Percentiles rank a stretch among this genome's conserved stretches.
Evolutionary conservation across 2,113 vertebrate genomes (phyloP).

Genomic region (Microcebus tavaratra): DNA sequence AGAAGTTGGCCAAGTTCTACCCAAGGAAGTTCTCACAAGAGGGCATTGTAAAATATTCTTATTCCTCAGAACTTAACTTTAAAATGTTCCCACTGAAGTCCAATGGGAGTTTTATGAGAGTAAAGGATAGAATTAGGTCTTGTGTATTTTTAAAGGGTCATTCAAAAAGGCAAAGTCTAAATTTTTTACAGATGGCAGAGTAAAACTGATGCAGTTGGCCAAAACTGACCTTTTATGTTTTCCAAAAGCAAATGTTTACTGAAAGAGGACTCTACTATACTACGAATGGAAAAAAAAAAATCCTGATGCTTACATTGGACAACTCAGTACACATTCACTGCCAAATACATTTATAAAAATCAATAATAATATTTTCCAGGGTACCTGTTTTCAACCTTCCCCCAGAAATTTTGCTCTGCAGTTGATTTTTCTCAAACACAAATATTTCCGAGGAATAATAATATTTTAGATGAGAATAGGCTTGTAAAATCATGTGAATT

Average conservation of each 20-base stretch:
- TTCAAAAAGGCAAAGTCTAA: conserved; percentile 70
- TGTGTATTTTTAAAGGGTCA: conserved; percentile 73
- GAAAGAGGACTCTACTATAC: conserved; percentile 53
- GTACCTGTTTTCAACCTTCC: conserved; percentile 62
- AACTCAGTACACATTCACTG: not conserved
- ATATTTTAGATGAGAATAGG: not conserved
- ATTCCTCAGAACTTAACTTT: conserved; percentile 60
- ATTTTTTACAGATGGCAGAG: conserved; percentile 69
- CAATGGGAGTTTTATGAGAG: conserved; percentile 59
- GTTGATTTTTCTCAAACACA: conserved; percentile 56
- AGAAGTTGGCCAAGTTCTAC: not conserved
- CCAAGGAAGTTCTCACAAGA: conserved; percentile 62
- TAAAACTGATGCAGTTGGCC: conserved; percentile 34
- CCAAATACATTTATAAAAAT: conserved; percentile 62
- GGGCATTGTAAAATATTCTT: conserved; percentile 35
- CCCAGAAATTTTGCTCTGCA: not conserved
- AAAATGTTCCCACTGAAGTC: conserved; percentile 60
- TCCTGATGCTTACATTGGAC: conserved; percentile 63
- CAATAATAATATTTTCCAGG: conserved; percentile 68
- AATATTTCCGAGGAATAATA: conserved; percentile 54
- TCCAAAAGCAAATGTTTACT: conserved; percentile 67
- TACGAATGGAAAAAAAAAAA: conserved; percentile 11
- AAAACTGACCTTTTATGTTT: conserved; percentile 71
- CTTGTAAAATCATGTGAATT: not conserved
- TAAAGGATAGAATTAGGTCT: conserved; percentile 59